phyloP scores from a whole-genome alignment of 2,888 invertebrate genomes.

The Azorinus chamasolen region DNA sequence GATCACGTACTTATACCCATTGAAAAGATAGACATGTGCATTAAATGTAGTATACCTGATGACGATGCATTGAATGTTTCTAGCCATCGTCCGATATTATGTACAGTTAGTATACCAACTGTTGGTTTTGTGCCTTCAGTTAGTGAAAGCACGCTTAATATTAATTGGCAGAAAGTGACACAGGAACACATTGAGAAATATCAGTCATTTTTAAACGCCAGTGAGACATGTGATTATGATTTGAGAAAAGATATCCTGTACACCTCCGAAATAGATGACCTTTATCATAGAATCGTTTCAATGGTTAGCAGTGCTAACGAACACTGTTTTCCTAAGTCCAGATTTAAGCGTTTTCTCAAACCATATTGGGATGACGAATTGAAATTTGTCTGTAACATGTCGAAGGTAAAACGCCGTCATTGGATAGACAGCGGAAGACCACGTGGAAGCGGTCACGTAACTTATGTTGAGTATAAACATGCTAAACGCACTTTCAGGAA shows the following conservation, averaged over 20 bases:
- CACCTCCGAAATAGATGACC: not conserved
- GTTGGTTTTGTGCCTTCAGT: not conserved
- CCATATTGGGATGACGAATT: slow-evolving; percentile 11
- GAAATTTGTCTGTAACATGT: not conserved
- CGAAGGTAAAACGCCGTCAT: not conserved
- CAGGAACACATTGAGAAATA: too few species aligned
- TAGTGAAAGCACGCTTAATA: not conserved
- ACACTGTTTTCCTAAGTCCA: not conserved
- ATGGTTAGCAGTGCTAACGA: not conserved
- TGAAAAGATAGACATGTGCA: not conserved
- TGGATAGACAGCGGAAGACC: not conserved
- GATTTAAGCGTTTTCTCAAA: slow-evolving; percentile 2
- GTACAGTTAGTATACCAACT: not conserved
- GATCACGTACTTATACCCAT: slow-evolving; percentile 6
- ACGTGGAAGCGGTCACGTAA: not conserved
- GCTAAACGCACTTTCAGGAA: slow-evolving; percentile 7
- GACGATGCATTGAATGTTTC: slow-evolving; percentile 14
- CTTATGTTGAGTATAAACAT: not conserved
- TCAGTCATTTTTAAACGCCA: not conserved
- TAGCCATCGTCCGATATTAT: slow-evolving; percentile 7
- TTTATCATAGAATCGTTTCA: not conserved
- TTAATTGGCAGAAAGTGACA: slow-evolving; percentile 4
- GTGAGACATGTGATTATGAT: not conserved
- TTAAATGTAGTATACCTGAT: not conserved
- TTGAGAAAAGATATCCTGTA: not conserved